A percentile compares a stretch with the other conserved stretches of the same genome.
phyloP scores from a whole-genome alignment of 2,888 invertebrate species.

The Lamellibrachia satsuma region DNA sequence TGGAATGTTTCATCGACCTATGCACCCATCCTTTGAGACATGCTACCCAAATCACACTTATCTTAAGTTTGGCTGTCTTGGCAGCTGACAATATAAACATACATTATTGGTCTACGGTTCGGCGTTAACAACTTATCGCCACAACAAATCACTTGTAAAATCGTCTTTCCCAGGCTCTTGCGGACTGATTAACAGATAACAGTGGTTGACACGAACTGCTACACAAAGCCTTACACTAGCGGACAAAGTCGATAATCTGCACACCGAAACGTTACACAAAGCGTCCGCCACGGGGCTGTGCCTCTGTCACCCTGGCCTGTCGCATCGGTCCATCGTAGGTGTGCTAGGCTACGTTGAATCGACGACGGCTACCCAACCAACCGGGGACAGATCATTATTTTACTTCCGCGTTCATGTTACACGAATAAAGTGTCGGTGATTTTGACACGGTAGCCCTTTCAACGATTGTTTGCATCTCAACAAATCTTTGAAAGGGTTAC shows the following conservation, averaged over 20 bases:
- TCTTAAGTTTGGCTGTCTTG: background rate
- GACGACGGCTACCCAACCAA: too few relatives aligned
- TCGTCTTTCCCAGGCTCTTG: background rate
- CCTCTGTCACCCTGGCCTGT: too few relatives aligned
- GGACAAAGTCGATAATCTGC: background rate
- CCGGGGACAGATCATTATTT: too few relatives aligned
- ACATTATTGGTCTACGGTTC: background rate
- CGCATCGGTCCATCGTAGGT: too few relatives aligned
- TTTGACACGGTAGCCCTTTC: too few relatives aligned
- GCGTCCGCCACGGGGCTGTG: background rate
- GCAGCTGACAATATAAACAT: background rate
- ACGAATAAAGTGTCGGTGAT: too few relatives aligned
- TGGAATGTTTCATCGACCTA: background rate
- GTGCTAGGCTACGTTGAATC: too few relatives aligned
- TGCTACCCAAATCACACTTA: background rate
- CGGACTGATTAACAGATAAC: background rate
- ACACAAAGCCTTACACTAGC: background rate
- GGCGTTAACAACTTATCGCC: background rate
- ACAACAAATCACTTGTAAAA: background rate
- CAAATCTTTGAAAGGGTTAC: too few relatives aligned
- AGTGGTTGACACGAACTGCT: background rate
- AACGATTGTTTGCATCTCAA: too few relatives aligned
- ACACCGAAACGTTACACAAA: background rate
- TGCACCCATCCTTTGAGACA: background rate
- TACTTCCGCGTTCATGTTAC: too few relatives aligned